Percentiles rank a stretch among this genome's conserved stretches.
Conservation (phyloP, 2,888 invertebrate genomes). For the Pelosia muscerda region DNA sequence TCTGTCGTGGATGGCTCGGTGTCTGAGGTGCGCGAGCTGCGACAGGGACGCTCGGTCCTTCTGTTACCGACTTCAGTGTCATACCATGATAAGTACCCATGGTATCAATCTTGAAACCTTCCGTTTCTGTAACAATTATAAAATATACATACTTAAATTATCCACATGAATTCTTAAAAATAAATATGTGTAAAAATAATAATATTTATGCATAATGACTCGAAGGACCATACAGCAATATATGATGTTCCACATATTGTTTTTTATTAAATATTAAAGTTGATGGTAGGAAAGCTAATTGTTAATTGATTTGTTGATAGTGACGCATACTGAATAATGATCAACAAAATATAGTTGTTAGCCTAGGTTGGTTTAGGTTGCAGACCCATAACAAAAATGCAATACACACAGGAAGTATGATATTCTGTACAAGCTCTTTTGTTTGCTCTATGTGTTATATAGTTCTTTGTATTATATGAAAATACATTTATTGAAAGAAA, state of each 20-base stretch:
- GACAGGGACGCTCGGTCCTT: constrained; percentile 92
- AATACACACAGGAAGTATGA: too few relatives aligned
- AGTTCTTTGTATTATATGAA: too few relatives aligned
- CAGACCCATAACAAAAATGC: too few relatives aligned
- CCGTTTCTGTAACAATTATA: constrained; percentile 90
- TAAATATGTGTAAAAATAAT: neutral
- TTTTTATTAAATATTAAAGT: too few relatives aligned
- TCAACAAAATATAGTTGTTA: neutral
- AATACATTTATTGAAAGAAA: too few relatives aligned
- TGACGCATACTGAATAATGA: too few relatives aligned
- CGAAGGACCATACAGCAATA: neutral
- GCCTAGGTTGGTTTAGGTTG: neutral
- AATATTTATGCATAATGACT: neutral
- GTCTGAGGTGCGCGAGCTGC: constrained; percentile 82
- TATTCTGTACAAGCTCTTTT: neutral
- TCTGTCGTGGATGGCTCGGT: constrained; percentile 78
- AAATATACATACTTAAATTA: neutral
- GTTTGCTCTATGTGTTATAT: neutral
- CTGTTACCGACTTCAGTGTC: constrained; percentile 98
- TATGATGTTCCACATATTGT: too few relatives aligned
- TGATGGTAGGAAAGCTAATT: too few relatives aligned
- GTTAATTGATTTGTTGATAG: too few relatives aligned
- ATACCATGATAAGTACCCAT: constrained; percentile 99
- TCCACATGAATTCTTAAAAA: neutral
- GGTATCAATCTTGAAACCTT: constrained; percentile 99